Conservation (phyloP, 2,797 vertebrate species). For the Coendou prehensilis region DNA sequence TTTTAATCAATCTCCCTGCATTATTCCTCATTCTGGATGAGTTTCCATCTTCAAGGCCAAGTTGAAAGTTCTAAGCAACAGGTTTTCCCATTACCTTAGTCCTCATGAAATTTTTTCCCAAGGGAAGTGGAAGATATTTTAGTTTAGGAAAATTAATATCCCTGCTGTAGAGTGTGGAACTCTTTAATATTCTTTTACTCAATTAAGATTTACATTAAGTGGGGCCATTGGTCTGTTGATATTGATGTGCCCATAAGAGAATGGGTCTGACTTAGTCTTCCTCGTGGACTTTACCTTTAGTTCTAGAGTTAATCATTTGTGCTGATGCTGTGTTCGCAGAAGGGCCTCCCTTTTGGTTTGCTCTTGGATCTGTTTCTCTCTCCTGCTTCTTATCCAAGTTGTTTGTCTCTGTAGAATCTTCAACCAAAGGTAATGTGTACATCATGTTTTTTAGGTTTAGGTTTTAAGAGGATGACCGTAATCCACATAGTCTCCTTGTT, state of each 20-base stretch:
- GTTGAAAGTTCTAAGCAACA: not conserved
- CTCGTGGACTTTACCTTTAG: constrained; percentile 15
- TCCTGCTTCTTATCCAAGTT: not conserved
- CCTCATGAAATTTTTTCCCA: not conserved
- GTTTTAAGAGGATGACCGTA: not conserved
- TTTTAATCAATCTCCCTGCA: not conserved
- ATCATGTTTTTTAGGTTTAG: not conserved
- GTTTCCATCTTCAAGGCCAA: constrained; percentile 13
- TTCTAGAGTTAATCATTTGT: not conserved
- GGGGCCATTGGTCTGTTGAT: not conserved
- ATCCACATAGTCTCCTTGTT: not conserved
- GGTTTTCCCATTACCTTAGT: constrained; percentile 45
- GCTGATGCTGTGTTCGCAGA: not conserved
- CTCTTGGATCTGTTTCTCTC: not conserved
- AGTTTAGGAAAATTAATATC: constrained; percentile 10
- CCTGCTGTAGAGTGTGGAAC: not conserved
- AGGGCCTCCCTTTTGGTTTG: not conserved
- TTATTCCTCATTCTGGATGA: not conserved
- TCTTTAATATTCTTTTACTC: not conserved
- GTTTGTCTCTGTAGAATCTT: not conserved
- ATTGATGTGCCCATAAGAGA: too few species aligned
- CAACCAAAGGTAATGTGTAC: not conserved
- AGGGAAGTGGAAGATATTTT: not conserved
- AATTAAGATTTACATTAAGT: not conserved
- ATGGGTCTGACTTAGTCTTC: not conserved